Percentiles rank a stretch among this genome's conserved stretches.
phyloP scores from a whole-genome alignment of 2,797 vertebrate species.

The Poeciliopsis presidionis region DNA sequence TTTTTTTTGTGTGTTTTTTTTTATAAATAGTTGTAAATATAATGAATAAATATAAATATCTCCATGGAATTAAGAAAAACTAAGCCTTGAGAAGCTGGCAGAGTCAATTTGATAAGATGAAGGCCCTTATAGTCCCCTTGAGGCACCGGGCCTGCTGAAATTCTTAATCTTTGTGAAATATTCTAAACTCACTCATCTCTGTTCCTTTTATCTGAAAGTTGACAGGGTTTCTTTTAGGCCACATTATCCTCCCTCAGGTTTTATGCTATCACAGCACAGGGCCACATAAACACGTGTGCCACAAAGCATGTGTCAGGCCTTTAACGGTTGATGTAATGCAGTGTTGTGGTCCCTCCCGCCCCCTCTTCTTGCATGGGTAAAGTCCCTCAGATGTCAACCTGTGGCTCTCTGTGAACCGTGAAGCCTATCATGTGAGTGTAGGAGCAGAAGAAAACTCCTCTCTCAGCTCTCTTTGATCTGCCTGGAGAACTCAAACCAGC shows the following conservation, averaged over 20 bases:
- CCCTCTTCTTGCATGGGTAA: slow-evolving; percentile 20
- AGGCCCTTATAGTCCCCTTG: neutral
- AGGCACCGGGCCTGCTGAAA: neutral
- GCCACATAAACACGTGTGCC: slow-evolving; percentile 32
- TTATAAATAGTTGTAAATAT: neutral
- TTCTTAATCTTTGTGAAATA: slow-evolving; percentile 1
- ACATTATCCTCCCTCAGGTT: slow-evolving; percentile 6
- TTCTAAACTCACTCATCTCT: neutral
- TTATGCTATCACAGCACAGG: neutral
- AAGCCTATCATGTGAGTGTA: slow-evolving; percentile 51
- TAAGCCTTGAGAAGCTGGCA: neutral
- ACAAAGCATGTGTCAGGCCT: slow-evolving; percentile 28
- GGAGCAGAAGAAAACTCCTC: slow-evolving; percentile 50
- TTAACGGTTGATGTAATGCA: slow-evolving; percentile 47
- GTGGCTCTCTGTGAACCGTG: slow-evolving; percentile 42
- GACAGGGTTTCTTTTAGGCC: neutral
- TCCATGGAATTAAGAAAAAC: neutral
- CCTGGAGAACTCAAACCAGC: slow-evolving; percentile 56
- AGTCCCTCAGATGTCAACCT: slow-evolving; percentile 63
- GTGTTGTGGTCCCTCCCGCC: slow-evolving; percentile 39
- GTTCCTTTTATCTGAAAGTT: slow-evolving; percentile 6
- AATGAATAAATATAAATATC: neutral
- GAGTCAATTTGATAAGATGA: neutral
- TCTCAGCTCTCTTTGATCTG: slow-evolving; percentile 64
- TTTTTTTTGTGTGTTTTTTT: neutral